A percentile compares a stretch with the other conserved stretches of the same genome.
Evolutionary conservation across 2,888 invertebrate genomes (phyloP).

Genomic region (Sussaba pulchella): DNA sequence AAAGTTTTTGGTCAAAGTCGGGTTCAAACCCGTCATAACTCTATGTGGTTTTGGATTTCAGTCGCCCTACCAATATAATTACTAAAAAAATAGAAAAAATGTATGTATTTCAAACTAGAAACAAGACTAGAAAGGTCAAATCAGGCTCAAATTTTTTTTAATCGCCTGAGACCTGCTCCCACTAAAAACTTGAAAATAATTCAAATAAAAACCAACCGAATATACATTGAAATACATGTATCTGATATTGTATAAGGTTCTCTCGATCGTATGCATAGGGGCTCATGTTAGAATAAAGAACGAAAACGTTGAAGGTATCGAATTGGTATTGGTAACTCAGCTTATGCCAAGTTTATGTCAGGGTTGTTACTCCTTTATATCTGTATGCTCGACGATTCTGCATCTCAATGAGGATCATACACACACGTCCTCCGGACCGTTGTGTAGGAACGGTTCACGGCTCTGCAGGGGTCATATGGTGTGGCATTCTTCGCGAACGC

Average conservation of each 20-base stretch:
- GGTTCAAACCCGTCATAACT: no score
- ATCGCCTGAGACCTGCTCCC: no score
- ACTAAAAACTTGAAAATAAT: no score
- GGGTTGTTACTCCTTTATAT: background rate
- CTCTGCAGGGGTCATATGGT: constrained; percentile 23
- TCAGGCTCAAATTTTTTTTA: no score
- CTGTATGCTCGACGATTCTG: constrained; percentile 4
- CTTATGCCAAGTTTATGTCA: constrained; percentile 13
- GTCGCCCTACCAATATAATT: no score
- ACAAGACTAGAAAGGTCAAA: no score
- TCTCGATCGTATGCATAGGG: background rate
- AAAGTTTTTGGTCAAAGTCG: no score
- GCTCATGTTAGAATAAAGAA: constrained; percentile 41
- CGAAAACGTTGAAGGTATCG: constrained; percentile 25
- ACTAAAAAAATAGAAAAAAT: no score
- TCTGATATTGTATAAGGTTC: background rate
- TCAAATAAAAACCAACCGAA: no score
- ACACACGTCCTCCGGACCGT: constrained; percentile 29
- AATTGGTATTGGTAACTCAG: constrained; percentile 37
- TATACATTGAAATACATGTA: no score
- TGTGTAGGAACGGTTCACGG: constrained; percentile 37
- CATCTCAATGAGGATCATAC: constrained; percentile 41
- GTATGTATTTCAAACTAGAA: no score
- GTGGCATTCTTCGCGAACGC: constrained; percentile 1
- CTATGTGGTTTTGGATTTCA: no score